phyloP scores from a whole-genome alignment of 2,113 vertebrate species.

The Microcebus tavaratra region DNA sequence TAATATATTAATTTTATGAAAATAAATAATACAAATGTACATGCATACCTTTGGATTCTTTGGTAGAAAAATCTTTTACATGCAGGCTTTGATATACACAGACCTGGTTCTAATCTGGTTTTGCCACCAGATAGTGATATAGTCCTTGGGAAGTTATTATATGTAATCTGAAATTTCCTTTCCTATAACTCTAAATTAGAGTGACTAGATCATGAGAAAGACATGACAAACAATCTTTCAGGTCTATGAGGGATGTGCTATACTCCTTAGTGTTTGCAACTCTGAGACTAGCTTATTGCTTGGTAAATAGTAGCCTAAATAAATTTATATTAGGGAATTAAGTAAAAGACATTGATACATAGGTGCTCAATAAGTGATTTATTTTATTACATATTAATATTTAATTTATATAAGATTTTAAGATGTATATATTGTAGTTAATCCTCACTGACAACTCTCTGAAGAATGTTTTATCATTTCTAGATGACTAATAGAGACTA shows the following conservation, averaged over 20 bases:
- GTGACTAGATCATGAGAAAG: neutral
- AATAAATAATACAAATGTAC: neutral
- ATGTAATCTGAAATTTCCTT: neutral
- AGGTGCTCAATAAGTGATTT: neutral
- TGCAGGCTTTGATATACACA: neutral
- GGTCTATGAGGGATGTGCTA: neutral
- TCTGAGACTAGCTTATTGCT: neutral
- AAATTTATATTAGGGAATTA: neutral
- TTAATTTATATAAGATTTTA: neutral
- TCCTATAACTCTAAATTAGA: neutral
- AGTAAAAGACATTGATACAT: neutral
- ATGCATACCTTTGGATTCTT: neutral
- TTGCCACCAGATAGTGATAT: neutral
- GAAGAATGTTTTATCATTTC: neutral
- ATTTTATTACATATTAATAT: neutral
- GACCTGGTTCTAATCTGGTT: neutral
- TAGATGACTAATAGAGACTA: neutral
- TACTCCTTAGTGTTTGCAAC: neutral
- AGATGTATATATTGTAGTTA: neutral
- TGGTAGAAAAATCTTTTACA: neutral
- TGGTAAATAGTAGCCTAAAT: neutral
- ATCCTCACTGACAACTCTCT: neutral
- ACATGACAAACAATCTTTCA: neutral
- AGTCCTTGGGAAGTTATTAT: neutral
- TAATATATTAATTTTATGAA: neutral